These are phyloP conservation scores for Leptobrachium ailaonicum DNA, from an alignment of 2,113 vertebrate species.

Conservation along the genomic window DNA sequence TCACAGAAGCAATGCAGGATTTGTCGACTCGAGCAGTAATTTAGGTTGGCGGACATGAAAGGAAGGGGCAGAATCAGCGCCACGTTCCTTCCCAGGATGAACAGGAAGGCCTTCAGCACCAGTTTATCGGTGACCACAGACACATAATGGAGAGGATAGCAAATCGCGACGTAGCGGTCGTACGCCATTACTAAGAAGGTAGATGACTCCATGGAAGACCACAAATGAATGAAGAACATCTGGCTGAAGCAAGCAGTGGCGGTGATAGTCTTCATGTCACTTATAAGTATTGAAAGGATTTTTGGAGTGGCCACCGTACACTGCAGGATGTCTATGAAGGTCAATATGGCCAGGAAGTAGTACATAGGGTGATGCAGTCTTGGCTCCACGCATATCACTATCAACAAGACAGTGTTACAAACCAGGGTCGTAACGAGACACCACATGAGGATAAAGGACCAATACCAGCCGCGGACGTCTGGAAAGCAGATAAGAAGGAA, in stretches of 20 bases:
- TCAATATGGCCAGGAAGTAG: conserved; percentile 31
- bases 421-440: conserved; percentile 7
- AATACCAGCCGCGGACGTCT: conserved; percentile 16
- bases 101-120: conserved; percentile 7
- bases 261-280: neutral
- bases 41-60: neutral
- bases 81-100: neutral
- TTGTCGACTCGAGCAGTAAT: conserved; percentile 26
- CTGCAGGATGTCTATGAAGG: conserved; percentile 23
- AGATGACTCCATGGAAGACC: conserved; percentile 39
- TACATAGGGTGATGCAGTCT: conserved; percentile 47
- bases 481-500: conserved; percentile 34
- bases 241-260: conserved; percentile 37
- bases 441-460: conserved; percentile 2
- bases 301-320: conserved; percentile 27
- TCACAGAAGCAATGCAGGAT: conserved; percentile 46
- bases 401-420: conserved; percentile 13
- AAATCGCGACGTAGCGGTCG: conserved; percentile 32
- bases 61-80: neutral
- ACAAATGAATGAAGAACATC: conserved; percentile 41
- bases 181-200: conserved; percentile 36
- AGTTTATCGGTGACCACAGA: conserved; percentile 28
- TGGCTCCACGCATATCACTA: conserved; percentile 3
- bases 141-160: conserved; percentile 20
- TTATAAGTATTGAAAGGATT: conserved; percentile 1